Conservation (phyloP, 1,140 invertebrate species). For the Epicauta chinensis region DNA sequence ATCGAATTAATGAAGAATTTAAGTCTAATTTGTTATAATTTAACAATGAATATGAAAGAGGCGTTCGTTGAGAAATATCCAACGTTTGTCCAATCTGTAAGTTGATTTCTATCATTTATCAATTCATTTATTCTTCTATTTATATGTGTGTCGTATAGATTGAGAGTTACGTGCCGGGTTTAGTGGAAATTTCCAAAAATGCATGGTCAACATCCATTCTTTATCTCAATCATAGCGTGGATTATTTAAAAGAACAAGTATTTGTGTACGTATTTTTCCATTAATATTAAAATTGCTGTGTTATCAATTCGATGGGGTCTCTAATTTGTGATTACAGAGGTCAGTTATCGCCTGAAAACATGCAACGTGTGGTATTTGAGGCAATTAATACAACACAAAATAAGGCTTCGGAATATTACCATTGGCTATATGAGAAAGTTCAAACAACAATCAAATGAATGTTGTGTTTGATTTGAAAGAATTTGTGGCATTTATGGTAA, state of each 20-base stretch:
- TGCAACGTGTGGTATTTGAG: slow-evolving; percentile 56
- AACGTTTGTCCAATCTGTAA: slow-evolving; percentile 51
- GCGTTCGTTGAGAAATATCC: slow-evolving; percentile 57
- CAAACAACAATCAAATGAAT: slow-evolving; percentile 37
- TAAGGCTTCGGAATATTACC: slow-evolving; percentile 58
- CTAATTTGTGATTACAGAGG: slow-evolving; percentile 52
- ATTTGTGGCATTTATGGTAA: too few species aligned
- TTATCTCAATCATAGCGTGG: slow-evolving; percentile 31
- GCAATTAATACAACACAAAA: slow-evolving; percentile 58
- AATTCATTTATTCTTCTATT: slow-evolving; percentile 5
- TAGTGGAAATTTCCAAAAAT: slow-evolving; percentile 51
- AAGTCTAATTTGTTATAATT: slow-evolving; percentile 49
- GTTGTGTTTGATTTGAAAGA: not conserved
- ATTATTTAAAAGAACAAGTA: slow-evolving; percentile 63
- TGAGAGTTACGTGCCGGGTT: slow-evolving; percentile 62
- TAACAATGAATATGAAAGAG: slow-evolving; percentile 48
- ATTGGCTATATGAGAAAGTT: slow-evolving; percentile 68
- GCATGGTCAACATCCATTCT: slow-evolving; percentile 38
- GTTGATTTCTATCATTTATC: too few species aligned
- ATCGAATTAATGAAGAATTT: slow-evolving; percentile 52
- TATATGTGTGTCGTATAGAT: slow-evolving; percentile 44
- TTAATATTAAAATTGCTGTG: slow-evolving; percentile 7
- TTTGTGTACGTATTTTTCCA: slow-evolving; percentile 61
- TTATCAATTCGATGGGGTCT: not conserved
- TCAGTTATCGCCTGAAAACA: slow-evolving; percentile 65